These are phyloP conservation scores for Bergia puertoricense DNA, from an alignment of 92 coral and sea anemone species.

Conservation along the genomic window DNA sequence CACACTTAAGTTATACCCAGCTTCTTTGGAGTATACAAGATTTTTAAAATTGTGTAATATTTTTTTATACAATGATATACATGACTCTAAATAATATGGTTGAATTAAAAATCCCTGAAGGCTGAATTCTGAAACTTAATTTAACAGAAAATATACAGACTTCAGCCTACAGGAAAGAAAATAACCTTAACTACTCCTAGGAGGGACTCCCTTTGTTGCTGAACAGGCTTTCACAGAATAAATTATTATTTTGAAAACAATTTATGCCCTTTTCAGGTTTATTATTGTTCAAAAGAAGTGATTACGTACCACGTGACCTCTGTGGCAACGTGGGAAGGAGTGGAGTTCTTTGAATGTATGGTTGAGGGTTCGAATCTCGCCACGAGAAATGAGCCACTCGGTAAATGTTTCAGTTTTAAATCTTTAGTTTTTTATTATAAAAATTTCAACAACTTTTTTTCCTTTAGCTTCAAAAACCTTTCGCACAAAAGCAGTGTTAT, in stretches of 20 bases:
- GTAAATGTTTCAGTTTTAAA: background rate
- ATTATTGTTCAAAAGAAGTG: background rate
- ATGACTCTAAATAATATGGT: no score
- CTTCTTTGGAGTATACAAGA: no score
- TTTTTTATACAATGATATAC: no score
- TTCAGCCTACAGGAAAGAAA: no score
- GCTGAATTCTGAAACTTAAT: background rate
- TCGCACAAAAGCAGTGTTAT: background rate
- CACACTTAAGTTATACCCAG: no score
- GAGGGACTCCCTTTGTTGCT: background rate
- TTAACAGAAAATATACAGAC: background rate
- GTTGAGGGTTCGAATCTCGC: slow-evolving; percentile 30
- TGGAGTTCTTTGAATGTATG: background rate
- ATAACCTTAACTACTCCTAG: no score
- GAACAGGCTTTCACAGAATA: background rate
- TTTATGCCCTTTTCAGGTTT: background rate
- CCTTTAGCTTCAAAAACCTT: background rate
- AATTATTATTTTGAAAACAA: background rate
- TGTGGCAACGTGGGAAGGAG: slow-evolving; percentile 35
- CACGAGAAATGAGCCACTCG: background rate
- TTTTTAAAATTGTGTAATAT: no score
- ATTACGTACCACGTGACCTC: slow-evolving; percentile 1
- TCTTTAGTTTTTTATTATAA: background rate
- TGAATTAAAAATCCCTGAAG: no score
- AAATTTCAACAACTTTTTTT: background rate